Percentiles rank a stretch among this genome's conserved stretches.
phyloP scores from a whole-genome alignment of 2,888 invertebrate genomes.

The Marronus borbonicus region DNA sequence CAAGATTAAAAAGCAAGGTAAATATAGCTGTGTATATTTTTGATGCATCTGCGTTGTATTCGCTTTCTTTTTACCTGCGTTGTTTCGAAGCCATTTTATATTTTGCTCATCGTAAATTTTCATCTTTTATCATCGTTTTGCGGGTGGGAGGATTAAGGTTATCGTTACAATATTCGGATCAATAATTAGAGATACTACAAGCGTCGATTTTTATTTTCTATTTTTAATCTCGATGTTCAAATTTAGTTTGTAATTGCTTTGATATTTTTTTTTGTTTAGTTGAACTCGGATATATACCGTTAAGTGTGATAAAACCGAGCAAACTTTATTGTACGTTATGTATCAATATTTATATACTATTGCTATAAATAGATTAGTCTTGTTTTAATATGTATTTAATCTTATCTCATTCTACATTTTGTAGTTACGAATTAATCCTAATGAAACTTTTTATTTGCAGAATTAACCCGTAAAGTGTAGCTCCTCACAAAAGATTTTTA shows the following conservation, averaged over 20 bases:
- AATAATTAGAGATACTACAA: background rate
- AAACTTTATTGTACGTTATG: conserved; percentile 22
- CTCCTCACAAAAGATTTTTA: conserved; percentile 46
- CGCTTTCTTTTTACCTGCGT: conserved; percentile 51
- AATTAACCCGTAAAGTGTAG: conserved; percentile 44
- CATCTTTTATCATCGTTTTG: conserved; percentile 52
- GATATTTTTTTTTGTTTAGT: conserved; percentile 22
- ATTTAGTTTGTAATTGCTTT: conserved; percentile 10
- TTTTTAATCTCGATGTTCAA: background rate
- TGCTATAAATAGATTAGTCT: conserved; percentile 38
- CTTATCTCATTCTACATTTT: conserved; percentile 6
- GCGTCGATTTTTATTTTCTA: conserved; percentile 21
- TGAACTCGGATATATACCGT: conserved; percentile 29
- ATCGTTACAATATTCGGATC: conserved; percentile 11
- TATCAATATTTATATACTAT: conserved; percentile 38
- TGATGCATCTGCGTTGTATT: conserved; percentile 43
- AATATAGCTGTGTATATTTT: conserved; percentile 47
- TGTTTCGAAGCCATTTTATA: conserved; percentile 56
- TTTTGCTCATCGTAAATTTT: conserved; percentile 35
- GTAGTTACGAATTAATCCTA: background rate
- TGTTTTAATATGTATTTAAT: conserved; percentile 13
- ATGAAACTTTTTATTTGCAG: conserved; percentile 39
- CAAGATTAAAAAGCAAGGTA: conserved; percentile 55
- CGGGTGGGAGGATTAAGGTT: conserved; percentile 15
- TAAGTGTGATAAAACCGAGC: conserved; percentile 37